These are phyloP conservation scores for Platorchestia sp. DNA, from an alignment of 1,140 invertebrate species.

Conservation along the genomic window DNA sequence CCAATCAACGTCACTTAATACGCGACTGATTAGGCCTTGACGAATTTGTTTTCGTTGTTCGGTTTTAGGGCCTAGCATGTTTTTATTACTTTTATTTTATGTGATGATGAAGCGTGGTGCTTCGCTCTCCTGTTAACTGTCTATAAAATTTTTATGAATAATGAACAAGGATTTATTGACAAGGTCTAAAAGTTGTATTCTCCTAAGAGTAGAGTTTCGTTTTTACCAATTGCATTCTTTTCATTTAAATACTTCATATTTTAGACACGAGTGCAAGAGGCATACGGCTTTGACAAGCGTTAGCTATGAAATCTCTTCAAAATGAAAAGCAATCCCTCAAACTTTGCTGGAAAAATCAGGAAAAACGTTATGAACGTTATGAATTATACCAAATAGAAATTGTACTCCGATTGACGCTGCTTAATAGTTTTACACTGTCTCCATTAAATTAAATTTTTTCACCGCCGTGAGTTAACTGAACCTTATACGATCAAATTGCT, in stretches of 20 bases:
- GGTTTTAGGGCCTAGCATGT: background rate
- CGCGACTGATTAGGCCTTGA: background rate
- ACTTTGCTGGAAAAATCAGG: no score
- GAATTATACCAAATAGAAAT: no score
- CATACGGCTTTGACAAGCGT: background rate
- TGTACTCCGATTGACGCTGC: no score
- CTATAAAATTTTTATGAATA: background rate
- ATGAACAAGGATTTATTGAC: background rate
- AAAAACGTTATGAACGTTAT: no score
- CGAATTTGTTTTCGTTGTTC: background rate
- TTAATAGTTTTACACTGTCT: no score
- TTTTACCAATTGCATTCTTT: background rate
- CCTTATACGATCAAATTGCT: background rate
- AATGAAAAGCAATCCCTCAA: no score
- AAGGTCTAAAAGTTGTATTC: background rate
- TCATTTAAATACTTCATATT: background rate
- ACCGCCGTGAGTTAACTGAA: background rate
- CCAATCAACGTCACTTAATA: conserved; percentile 31
- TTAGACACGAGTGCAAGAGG: background rate
- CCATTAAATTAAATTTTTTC: background rate
- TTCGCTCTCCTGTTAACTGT: background rate
- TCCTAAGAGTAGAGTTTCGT: background rate
- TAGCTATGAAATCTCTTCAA: background rate
- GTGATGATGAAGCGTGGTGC: background rate
- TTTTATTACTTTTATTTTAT: background rate